These are phyloP conservation scores for Psittacula echo DNA, from an alignment of 2,797 vertebrate species.

Conservation along the genomic window DNA sequence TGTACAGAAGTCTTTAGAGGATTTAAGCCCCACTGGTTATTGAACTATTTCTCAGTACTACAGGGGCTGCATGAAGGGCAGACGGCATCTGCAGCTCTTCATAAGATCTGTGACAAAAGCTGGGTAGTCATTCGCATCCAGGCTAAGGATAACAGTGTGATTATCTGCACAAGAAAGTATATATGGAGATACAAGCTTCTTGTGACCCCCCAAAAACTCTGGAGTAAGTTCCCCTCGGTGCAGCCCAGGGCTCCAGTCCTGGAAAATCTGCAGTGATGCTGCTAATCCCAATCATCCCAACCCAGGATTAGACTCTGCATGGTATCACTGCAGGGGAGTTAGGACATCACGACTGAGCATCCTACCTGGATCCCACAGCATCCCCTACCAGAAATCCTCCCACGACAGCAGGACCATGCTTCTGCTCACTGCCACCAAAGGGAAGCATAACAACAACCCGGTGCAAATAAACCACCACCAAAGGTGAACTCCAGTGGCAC, in stretches of 20 bases:
- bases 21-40: background rate
- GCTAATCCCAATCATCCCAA: background rate
- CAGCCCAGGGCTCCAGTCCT: background rate
- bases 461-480: background rate
- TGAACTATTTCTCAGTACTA: background rate
- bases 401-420: fast-evolving
- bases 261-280: background rate
- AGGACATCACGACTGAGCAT: background rate
- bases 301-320: background rate
- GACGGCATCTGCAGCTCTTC: background rate
- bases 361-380: background rate
- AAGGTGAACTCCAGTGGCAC: background rate
- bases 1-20: background rate
- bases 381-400: background rate
- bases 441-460: background rate
- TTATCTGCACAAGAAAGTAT: background rate
- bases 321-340: background rate
- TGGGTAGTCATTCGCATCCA: background rate
- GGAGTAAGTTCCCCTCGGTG: background rate
- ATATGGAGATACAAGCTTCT: background rate
- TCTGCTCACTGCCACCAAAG: fast-evolving
- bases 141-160: fast-evolving
- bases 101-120: background rate
- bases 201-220: background rate
- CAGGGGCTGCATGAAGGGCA: background rate